Evolutionary conservation across 2,888 invertebrate genomes (phyloP).

Genomic region (Pemphredon lugubris): DNA sequence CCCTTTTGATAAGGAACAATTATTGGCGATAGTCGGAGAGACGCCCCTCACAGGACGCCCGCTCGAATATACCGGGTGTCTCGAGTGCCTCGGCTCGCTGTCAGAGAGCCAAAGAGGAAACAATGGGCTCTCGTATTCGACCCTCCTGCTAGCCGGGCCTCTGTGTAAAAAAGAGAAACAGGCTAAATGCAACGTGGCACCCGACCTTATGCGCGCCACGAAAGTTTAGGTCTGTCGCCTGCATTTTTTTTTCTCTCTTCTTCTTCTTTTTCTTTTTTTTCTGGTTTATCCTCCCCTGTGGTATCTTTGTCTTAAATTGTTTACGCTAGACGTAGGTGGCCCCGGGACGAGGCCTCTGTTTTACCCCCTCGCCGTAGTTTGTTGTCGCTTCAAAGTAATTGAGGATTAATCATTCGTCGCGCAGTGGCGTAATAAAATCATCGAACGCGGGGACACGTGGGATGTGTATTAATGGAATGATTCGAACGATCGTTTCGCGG

Average conservation of each 20-base stretch:
- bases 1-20: conserved; percentile 67
- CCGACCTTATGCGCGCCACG: conserved; percentile 17
- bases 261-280: neutral
- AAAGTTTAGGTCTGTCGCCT: conserved; percentile 4
- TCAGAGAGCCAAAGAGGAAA: conserved; percentile 38
- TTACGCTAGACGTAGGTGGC: too few relatives aligned
- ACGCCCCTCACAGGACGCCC: conserved; percentile 59
- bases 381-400: too few relatives aligned
- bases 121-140: conserved; percentile 54
- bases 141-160: conserved; percentile 32
- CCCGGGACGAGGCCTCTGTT: too few relatives aligned
- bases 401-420: too few relatives aligned
- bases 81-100: conserved; percentile 46
- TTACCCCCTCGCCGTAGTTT: too few relatives aligned
- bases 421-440: too few relatives aligned
- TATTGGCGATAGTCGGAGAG: conserved; percentile 64
- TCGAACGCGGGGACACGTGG: too few relatives aligned
- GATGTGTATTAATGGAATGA: too few relatives aligned
- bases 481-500: too few relatives aligned
- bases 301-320: too few relatives aligned
- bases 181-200: conserved; percentile 40
- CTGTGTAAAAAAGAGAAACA: conserved; percentile 46
- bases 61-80: conserved; percentile 56
- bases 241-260: conserved; percentile 5
- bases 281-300: too few relatives aligned